Base-by-base conservation (phyloP, 2,113 vertebrate genomes). In the Accipiter cooperii region DNA sequence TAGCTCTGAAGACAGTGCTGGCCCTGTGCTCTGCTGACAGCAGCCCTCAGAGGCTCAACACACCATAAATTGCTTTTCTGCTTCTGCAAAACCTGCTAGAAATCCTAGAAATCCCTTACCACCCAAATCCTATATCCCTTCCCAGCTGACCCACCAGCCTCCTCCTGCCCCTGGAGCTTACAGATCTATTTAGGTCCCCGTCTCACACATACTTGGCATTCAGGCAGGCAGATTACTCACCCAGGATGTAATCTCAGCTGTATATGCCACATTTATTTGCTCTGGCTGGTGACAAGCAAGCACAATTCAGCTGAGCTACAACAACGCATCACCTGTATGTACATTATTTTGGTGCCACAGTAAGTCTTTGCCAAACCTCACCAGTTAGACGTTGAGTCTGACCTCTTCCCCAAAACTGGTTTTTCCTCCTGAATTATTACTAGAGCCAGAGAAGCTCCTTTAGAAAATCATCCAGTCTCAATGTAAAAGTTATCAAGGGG, bases 251-350 rank as follows among this genome's bases (percentile, higher is more conserved):
- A 93, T 64, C 96, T 78, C 84, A 73, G 81, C 52, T 31, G 28
- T 13, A 26, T 0, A 18, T 5, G 26, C 66, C 70, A 31, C 8
- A 3, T 17, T 38, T 84, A 25, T 63, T 71, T 44, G 80, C 68
- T 42, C 60, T 28, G 65, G 60, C 61, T 86, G 84, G 63, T 3
- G 40, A 28, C 13, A 10, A 33, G 24, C 13, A 17, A 47, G 60
- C 70, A 15, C 9, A 20, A 57, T 17, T 84, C 74, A 74, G 87
- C 63, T 44, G 47, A 61, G 75, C 71, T 90, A 46, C 1, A 18
- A 34, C 75, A 36, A 44, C 7, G 4, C 52, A 44, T 24, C 6
- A 38, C n/a, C 42, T 6, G 1, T 4, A 42, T 0, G 1, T 3
- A 6, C 5, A 1, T 34, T 13, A 29, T 49, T 74, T 52, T 16